Evolutionary conservation across 2,797 vertebrate species (phyloP), one percentile per base, ranked within the genome.

Genomic region (Orientallactaga sibirica): DNA sequence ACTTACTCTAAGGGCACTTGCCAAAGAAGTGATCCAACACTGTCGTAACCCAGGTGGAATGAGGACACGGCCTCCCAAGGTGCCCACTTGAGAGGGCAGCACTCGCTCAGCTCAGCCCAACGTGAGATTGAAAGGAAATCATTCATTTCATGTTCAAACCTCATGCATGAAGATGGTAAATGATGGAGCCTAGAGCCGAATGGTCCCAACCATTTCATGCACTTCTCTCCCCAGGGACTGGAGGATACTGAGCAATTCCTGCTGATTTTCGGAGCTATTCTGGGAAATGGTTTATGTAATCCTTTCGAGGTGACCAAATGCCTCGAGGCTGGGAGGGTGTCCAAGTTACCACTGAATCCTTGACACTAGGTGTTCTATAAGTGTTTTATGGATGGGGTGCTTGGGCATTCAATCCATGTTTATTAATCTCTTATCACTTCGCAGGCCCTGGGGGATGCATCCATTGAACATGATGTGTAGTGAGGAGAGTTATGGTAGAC

Each of bases 41-140:
- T 90, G 86, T 88, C 2, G 3, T 84, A 76, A 94, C 87, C 9
- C n/a, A n/a, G 90, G 85, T 71, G 77, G 92, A 94, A 90, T 41
- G 73, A 95, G 96, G 95, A 78, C 82, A 22, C 15, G 1, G 89
- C 95, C 91, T 92, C 93, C 90, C 1, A 4, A 94, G 92, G 93
- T 70, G 90, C 48, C 95, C 66, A 64, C 94, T 90, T 82, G 89
- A 89, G 89, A 89, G 78, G 71, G 27, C 37, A 89, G 68, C 1
- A 0, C 87, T 92, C 55, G 2, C 9, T 86, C 41, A 79, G 52
- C 89, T 86, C 73, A 6, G 66, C 80, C 85, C 27, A 25, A 73
- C 33, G 22, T 20, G 48, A 0, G 27, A 33, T 1, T 64, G 64
- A 84, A 71, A 90, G 81, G 71, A 87, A 89, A 41, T 25, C 76